Evolutionary conservation across 2,888 invertebrate species (phyloP), one percentile per base, ranked within the genome.

Genomic region (Diloba caeruleocephala): DNA sequence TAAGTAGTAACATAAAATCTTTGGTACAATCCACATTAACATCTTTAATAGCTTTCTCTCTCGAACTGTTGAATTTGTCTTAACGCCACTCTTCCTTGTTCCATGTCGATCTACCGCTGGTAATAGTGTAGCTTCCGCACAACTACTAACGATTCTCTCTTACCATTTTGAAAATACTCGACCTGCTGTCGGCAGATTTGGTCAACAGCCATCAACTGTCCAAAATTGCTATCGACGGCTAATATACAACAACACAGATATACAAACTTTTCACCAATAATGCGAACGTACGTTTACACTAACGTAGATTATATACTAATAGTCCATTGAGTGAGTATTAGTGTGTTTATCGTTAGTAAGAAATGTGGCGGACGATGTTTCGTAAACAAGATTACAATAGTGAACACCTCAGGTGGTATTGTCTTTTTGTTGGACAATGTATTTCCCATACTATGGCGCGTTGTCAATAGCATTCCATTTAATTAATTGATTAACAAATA

Each of bases 381-480:
- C 64, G 71, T 79, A 85, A 87, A 84, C 79, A 84, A 55, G 50
- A 45, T 46, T 39, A 79, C 78, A 81, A 81, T 79, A 53, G 76
- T 39, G 39, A 55, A 50, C 64, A 43, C 61, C 54, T 58, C 34
- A 51, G 33, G 56, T 54, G 62, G 67, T 61, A 71, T 72, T 75
- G 73, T 75, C 63, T 58, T 57, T 45, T 62, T 68, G 58, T 43
- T 44, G 56, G 50, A 66, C 63, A 71, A 61, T 71, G 55, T 39
- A 45, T 48, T 77, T 74, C 72, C 68, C 78, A 74, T 65, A 58
- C 53, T 60, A 62, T 67, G 50, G 23, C n/a, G 31, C 3, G 37
- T 14, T 5, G 10, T 42, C 32, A 53, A 49, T 8, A 19, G 29
- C 36, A 50, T 61, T 45, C 51, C 50, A 53, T 38, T 29, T 28